These are phyloP conservation scores for Brachypalpus laphriformis DNA, from an alignment of 2,888 invertebrate species.

Conservation along the genomic window DNA sequence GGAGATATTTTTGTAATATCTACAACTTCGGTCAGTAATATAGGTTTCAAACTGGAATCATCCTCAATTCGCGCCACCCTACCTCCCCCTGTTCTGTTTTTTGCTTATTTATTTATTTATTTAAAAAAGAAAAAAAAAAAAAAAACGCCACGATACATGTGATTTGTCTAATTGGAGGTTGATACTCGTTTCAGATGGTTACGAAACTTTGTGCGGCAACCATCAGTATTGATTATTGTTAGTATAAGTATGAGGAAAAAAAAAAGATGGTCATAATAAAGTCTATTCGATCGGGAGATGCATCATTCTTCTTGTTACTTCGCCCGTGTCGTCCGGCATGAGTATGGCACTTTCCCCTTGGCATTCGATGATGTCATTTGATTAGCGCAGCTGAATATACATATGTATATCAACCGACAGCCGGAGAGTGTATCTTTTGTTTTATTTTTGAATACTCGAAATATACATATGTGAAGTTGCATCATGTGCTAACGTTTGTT, in stretches of 20 bases:
- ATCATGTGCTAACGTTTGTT: slow-evolving; percentile 54
- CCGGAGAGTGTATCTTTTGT: slow-evolving; percentile 47
- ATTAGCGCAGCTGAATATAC: slow-evolving; percentile 60
- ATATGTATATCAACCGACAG: slow-evolving; percentile 12
- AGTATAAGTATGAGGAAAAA: slow-evolving; percentile 7
- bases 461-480: slow-evolving; percentile 44
- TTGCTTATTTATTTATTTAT: slow-evolving; percentile 4
- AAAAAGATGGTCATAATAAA: slow-evolving; percentile 37
- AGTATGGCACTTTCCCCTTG: slow-evolving; percentile 60
- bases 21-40: slow-evolving; percentile 50
- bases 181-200: slow-evolving; percentile 66
- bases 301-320: slow-evolving; percentile 48
- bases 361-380: slow-evolving; percentile 73
- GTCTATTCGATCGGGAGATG: slow-evolving; percentile 27
- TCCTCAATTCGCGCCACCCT: slow-evolving; percentile 4
- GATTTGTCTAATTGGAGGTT: slow-evolving; percentile 66
- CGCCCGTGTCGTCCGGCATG: slow-evolving; percentile 31
- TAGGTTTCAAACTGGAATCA: slow-evolving; percentile 61
- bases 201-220: slow-evolving; percentile 51
- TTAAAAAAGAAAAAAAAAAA: background rate
- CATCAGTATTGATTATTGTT: slow-evolving; percentile 39
- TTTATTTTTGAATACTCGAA: slow-evolving; percentile 55
- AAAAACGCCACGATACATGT: slow-evolving; percentile 37
- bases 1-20: slow-evolving; percentile 60
- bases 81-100: background rate